Percentiles rank a stretch among this genome's conserved stretches.
phyloP scores from a whole-genome alignment of 2,797 vertebrate species.

The Carduelis carduelis region DNA sequence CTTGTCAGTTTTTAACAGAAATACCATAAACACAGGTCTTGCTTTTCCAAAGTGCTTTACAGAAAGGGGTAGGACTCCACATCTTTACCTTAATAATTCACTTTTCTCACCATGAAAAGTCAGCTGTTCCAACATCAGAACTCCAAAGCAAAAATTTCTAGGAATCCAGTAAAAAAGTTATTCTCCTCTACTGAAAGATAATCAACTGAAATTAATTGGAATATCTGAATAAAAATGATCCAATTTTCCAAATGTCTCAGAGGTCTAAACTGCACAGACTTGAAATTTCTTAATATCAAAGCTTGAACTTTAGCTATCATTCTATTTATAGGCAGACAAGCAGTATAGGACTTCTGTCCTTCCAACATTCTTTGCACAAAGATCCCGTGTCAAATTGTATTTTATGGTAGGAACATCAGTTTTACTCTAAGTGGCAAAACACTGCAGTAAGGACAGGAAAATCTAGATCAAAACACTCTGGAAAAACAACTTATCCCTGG shows the following conservation, averaged over 20 bases:
- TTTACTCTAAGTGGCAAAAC: background rate
- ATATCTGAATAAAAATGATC: background rate
- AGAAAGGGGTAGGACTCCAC: background rate
- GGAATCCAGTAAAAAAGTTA: background rate
- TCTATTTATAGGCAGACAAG: background rate
- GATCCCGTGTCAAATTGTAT: background rate
- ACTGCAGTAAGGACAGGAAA: background rate
- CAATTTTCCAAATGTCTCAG: background rate
- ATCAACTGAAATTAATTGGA: background rate
- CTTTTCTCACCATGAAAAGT: background rate
- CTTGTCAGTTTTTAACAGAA: background rate
- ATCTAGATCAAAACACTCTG: background rate
- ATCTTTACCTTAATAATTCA: background rate
- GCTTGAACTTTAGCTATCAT: background rate
- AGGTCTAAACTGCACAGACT: rapidly evolving
- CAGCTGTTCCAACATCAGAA: background rate
- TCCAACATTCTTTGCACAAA: background rate
- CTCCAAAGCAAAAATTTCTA: background rate
- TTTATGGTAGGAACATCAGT: background rate
- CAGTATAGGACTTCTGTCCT: background rate
- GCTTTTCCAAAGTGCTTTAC: background rate
- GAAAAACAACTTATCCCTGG: background rate
- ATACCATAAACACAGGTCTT: background rate
- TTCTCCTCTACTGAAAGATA: background rate
- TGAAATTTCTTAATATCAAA: background rate